Evolutionary conservation across 2,797 vertebrate genomes (phyloP).

Genomic region (Phrynocephalus vlangalii): DNA sequence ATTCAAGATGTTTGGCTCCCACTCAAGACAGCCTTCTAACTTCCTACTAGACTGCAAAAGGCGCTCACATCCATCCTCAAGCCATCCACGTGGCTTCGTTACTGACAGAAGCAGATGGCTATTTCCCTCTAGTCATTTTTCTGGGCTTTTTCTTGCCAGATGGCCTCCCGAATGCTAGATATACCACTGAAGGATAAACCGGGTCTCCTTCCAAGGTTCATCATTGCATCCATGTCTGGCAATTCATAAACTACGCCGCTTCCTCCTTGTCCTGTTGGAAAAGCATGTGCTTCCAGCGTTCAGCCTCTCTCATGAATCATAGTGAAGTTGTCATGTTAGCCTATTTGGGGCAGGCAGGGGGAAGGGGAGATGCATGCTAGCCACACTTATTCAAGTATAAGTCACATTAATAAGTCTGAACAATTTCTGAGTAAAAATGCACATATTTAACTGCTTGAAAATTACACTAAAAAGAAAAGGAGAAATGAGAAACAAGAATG

Average conservation of each 20-base stretch:
- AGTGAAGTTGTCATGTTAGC: background rate
- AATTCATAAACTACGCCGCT: background rate
- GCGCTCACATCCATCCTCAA: slow-evolving; percentile 60
- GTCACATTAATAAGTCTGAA: background rate
- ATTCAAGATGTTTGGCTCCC: slow-evolving; percentile 51
- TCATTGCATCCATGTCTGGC: background rate
- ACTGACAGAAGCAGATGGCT: slow-evolving; percentile 74
- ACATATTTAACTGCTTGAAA: background rate
- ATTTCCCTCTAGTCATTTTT: slow-evolving; percentile 63
- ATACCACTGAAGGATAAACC: background rate
- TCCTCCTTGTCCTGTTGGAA: slow-evolving; percentile 17
- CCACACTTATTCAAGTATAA: background rate
- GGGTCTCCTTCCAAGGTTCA: slow-evolving; percentile 12
- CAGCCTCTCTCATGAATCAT: background rate
- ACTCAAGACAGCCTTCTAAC: slow-evolving; percentile 35
- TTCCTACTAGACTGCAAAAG: slow-evolving; percentile 62
- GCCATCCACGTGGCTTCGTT: slow-evolving; percentile 52
- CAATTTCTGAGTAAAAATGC: background rate
- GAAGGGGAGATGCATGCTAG: background rate
- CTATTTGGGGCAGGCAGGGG: background rate
- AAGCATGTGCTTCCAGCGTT: background rate
- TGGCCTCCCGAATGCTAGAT: slow-evolving; percentile 53
- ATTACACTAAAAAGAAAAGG: background rate
- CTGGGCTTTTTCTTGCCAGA: slow-evolving; percentile 56
- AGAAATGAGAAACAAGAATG: too few species aligned